Evolutionary conservation across 2,888 invertebrate genomes (phyloP), one percentile per base, ranked within the genome.

Genomic region (Sussaba pulchella): DNA sequence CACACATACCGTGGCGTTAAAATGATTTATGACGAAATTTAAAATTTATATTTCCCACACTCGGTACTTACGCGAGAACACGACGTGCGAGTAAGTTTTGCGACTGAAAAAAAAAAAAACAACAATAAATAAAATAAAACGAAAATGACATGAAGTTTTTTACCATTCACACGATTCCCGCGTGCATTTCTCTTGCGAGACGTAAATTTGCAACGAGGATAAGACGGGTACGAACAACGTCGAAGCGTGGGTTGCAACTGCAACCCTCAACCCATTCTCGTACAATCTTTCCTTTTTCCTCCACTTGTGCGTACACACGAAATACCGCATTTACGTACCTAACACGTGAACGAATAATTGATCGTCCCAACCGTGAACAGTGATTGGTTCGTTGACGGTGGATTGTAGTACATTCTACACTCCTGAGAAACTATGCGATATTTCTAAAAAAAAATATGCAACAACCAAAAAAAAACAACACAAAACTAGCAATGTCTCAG

Each of bases 121-220:
- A n/a, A n/a, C n/a, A n/a, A n/a, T n/a, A n/a, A n/a, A n/a, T n/a
- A 63, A 63, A 36, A 50, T 31, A 66, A 47, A 50, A 50, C n/a
- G n/a, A 19, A 36, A n/a, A n/a, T n/a, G n/a, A n/a, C n/a, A n/a
- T n/a, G n/a, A n/a, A n/a, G n/a, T n/a, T 36, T 36, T 50, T 6
- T 36, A 36, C 66, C 47, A 66, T 66, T 50, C 17, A 26, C 17
- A 31, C 66, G 39, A 66, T 47, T 66, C 66, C 66, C 66, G 66
- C 31, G 6, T 66, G 36, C 17, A 66, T 36, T 36, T 66, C 66
- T 50, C 66, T 66, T 36, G 5, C 50, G 21, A 50, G 66, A 66
- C 66, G 66, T 36, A 19, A 66, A 66, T 66, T 66, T 66, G 36
- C 50, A 50, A 50, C 36, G 50, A 10, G 50, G 31, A 66, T 50